Percentiles rank a stretch among this genome's conserved stretches.
phyloP scores from a whole-genome alignment of 2,888 invertebrate genomes.

The Pinctada fucata region DNA sequence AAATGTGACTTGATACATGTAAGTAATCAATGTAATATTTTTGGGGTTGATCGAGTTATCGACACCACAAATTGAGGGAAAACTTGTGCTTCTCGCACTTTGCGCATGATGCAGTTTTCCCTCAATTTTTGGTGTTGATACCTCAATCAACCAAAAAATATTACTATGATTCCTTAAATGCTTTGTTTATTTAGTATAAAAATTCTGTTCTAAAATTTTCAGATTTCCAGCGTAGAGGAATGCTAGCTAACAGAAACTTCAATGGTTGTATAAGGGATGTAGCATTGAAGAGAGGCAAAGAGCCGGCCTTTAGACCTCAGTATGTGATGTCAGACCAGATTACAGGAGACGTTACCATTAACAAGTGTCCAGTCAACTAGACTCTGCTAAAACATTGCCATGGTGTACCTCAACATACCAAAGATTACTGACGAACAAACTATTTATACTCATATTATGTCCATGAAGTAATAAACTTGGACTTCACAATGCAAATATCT shows the following conservation, averaged over 20 bases:
- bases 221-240: constrained; percentile 80
- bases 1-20: no score
- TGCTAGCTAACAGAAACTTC: constrained; percentile 83
- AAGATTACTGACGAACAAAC: background rate
- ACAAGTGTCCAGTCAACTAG: constrained; percentile 89
- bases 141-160: no score
- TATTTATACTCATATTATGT: background rate
- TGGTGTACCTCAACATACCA: background rate
- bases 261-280: constrained; percentile 94
- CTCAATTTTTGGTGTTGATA: no score
- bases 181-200: no score
- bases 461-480: no score
- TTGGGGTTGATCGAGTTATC: no score
- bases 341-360: constrained; percentile 86
- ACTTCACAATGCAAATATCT: background rate
- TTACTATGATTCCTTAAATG: no score
- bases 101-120: no score
- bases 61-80: no score
- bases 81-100: no score
- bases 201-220: constrained; percentile 12
- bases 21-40: no score
- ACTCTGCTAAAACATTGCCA: constrained; percentile 10
- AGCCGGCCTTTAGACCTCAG: constrained; percentile 79
- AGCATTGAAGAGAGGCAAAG: constrained; percentile 82
- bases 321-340: constrained; percentile 90